Evolutionary conservation across 1,140 invertebrate species (phyloP).

Genomic region (Hyles vespertilio): DNA sequence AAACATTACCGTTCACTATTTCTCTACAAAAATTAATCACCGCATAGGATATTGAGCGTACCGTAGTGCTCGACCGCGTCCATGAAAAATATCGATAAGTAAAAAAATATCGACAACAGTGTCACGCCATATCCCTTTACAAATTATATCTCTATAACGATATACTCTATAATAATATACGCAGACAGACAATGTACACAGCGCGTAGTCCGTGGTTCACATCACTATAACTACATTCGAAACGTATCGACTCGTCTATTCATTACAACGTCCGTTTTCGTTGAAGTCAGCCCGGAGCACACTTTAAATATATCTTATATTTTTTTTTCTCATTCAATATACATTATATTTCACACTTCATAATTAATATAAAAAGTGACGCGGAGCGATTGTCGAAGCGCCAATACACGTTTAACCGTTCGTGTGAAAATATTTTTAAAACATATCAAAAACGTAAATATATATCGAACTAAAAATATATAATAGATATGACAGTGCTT

Average conservation of each 20-base stretch:
- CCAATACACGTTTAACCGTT: too few species aligned
- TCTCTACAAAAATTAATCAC: too few species aligned
- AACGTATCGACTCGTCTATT: constrained; percentile 31
- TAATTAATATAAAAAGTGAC: too few species aligned
- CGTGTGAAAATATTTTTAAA: too few species aligned
- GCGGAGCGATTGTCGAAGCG: too few species aligned
- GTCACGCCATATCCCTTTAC: constrained; percentile 30
- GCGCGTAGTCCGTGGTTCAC: constrained; percentile 40
- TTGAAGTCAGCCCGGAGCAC: constrained; percentile 31
- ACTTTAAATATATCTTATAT: constrained; percentile 9
- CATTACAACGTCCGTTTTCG: constrained; percentile 53
- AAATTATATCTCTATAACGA: constrained; percentile 44
- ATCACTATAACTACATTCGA: constrained; percentile 50
- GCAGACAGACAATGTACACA: constrained; percentile 47
- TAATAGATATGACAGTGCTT: too few species aligned
- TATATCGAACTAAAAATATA: too few species aligned
- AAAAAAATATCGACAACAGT: constrained; percentile 24
- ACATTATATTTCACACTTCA: too few species aligned
- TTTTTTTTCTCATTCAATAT: too few species aligned
- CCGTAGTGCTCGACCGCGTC: neutral
- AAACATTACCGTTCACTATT: too few species aligned
- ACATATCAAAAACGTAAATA: too few species aligned
- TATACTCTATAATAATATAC: constrained; percentile 48
- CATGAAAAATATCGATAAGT: constrained; percentile 6
- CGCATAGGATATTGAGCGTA: too few species aligned